Base-by-base conservation (phyloP, 2,113 vertebrate genomes). In the Cranoglanis bouderius region DNA sequence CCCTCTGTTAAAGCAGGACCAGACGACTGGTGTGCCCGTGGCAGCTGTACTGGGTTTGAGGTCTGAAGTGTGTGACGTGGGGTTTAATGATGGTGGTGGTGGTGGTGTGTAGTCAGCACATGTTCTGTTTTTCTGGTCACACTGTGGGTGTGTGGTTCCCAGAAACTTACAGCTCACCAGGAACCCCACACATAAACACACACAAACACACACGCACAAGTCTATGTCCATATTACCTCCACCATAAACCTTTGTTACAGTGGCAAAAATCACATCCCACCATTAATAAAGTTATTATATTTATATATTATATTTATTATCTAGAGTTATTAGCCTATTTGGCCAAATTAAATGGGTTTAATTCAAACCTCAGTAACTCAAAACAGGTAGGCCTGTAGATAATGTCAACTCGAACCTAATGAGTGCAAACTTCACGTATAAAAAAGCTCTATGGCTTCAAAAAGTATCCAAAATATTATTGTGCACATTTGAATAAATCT, bases 1-100 rank as follows among this genome's bases (percentile, higher is more conserved):
- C 53, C 19, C 53, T 82, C 53, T 82, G 80, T 82, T 38, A 40
- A 35, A 82, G 51, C 53, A 57, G 53, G 49, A 82, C 80, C 51
- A 24, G 80, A 82, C 2, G 80, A 59, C 80, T 38, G 53, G 51
- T 82, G 53, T 82, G 19, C 51, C 53, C 10, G 53, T 82, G 53
- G 53, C 80, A 59, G 80, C 80, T 82, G 80, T 57, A 59, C 80
- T 26, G 53, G 32, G 80, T 35, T 82, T 12, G 80, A 57, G 46
- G 46, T 80, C 77, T 80, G 46, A 49, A 6, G 5, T 57, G n/a
- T 57, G 32, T 38, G 32, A 24, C 2, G 51, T 82, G 8, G 53
- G 19, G 53, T 57, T 38, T 82, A 82, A 82, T 59, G 32, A 55
- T 55, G 78, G 12, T 82, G 32, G 9, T 0, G 74, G 24, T 14